A percentile compares a stretch with the other conserved stretches of the same genome.
phyloP scores from a whole-genome alignment of 2,113 vertebrate genomes.

The Onychostruthus taczanowskii region DNA sequence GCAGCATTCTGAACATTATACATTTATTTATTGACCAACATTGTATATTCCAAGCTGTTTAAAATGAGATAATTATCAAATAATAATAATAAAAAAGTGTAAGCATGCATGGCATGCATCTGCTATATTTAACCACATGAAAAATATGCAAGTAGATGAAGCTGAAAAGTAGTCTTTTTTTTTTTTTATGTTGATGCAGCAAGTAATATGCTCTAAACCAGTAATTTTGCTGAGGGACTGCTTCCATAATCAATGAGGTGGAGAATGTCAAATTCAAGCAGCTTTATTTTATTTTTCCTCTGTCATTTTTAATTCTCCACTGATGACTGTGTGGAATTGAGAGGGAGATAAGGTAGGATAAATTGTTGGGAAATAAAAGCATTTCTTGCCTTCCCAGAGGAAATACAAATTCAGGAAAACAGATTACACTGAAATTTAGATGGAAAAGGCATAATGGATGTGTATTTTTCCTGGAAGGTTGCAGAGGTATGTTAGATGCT shows the following conservation, averaged over 20 bases:
- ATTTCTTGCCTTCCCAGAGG: neutral
- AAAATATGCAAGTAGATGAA: neutral
- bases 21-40: neutral
- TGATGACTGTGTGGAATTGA: neutral
- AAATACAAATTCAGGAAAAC: slow-evolving; percentile 21
- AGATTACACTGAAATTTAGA: neutral
- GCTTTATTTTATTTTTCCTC: neutral
- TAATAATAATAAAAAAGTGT: neutral
- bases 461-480: slow-evolving; percentile 3
- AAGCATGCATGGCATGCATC: neutral
- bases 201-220: neutral
- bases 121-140: neutral
- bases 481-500: neutral
- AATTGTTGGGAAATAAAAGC: neutral
- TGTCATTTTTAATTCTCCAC: neutral
- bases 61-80: neutral
- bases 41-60: neutral
- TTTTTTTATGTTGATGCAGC: neutral
- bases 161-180: neutral
- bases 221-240: neutral
- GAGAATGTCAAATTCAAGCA: neutral
- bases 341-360: neutral
- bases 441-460: neutral
- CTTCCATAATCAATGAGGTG: neutral
- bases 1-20: neutral